phyloP scores from a whole-genome alignment of 92 coral and sea anemone genomes.

The Porites rus region DNA sequence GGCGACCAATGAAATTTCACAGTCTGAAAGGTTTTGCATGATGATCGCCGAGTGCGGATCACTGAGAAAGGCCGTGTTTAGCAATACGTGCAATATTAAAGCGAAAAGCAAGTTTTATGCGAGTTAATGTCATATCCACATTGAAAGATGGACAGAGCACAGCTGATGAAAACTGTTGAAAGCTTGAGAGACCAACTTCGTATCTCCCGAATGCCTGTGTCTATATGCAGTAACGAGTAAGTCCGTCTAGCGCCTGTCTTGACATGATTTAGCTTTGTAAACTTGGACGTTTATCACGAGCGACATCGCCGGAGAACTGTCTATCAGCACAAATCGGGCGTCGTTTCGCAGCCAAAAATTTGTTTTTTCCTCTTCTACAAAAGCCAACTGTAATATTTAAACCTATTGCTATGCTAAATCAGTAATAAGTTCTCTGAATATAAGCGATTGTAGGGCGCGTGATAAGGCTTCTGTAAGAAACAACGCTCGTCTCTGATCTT shows the following conservation, averaged over 20 bases:
- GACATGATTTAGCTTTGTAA: conserved; percentile 37
- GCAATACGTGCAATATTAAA: conserved; percentile 20
- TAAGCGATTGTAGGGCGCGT: conserved; percentile 31
- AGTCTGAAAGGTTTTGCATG: conserved; percentile 21
- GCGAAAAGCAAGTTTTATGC: neutral
- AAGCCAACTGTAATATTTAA: neutral
- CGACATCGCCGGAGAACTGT: neutral
- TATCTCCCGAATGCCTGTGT: conserved; percentile 93
- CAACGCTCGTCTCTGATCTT: conserved; percentile 4
- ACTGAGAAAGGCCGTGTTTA: conserved; percentile 33
- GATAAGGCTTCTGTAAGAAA: neutral
- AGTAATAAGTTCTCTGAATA: neutral
- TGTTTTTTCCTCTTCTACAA: neutral
- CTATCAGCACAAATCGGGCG: neutral
- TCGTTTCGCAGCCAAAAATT: neutral
- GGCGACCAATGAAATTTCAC: conserved; percentile 31
- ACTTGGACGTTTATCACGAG: conserved; percentile 19
- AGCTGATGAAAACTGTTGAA: conserved; percentile 93
- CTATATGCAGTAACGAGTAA: conserved; percentile 98
- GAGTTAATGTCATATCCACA: neutral
- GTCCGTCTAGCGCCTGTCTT: conserved; percentile 39
- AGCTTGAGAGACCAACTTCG: conserved; percentile 94
- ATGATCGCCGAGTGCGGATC: conserved; percentile 22
- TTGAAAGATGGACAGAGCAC: conserved; percentile 86
- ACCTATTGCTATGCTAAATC: conserved; percentile 10